These are phyloP conservation scores for Leistus spinibarbis DNA, from an alignment of 2,888 invertebrate species.

Conservation along the genomic window DNA sequence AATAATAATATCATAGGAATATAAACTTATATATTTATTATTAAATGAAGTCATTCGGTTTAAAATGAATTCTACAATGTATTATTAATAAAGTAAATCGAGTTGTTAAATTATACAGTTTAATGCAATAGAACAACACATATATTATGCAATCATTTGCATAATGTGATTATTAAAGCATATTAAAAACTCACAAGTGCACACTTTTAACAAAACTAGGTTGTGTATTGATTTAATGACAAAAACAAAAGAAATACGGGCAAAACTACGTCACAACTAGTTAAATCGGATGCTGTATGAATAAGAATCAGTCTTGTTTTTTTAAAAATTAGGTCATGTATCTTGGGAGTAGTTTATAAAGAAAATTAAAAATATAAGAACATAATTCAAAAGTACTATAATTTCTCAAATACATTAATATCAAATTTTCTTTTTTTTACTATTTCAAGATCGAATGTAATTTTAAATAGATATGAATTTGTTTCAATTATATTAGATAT, in stretches of 20 bases:
- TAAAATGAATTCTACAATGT: not conserved
- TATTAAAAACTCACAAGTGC: not conserved
- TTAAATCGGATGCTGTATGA: constrained; percentile 8
- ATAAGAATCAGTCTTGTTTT: not conserved
- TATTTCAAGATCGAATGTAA: no score
- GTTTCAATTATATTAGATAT: no score
- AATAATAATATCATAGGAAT: no score
- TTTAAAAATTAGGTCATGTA: not conserved
- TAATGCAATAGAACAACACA: not conserved
- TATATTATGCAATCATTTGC: not conserved
- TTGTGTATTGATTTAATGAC: constrained; percentile 9
- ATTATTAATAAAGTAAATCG: not conserved
- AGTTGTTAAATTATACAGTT: not conserved
- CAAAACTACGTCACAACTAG: not conserved
- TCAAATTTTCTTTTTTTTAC: no score
- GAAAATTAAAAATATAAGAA: not conserved
- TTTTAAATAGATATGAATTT: no score
- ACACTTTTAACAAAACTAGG: not conserved
- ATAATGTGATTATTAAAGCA: not conserved
- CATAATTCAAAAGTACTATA: not conserved
- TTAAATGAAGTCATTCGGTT: not conserved
- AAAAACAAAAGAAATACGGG: constrained; percentile 11
- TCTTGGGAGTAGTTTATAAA: not conserved
- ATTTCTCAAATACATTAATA: not conserved
- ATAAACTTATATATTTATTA: no score